Percentiles rank a stretch among this genome's conserved stretches.
These are phyloP conservation scores for Allophyes oxyacanthae DNA, from an alignment of 2,888 invertebrate species.

Conservation along the genomic window DNA sequence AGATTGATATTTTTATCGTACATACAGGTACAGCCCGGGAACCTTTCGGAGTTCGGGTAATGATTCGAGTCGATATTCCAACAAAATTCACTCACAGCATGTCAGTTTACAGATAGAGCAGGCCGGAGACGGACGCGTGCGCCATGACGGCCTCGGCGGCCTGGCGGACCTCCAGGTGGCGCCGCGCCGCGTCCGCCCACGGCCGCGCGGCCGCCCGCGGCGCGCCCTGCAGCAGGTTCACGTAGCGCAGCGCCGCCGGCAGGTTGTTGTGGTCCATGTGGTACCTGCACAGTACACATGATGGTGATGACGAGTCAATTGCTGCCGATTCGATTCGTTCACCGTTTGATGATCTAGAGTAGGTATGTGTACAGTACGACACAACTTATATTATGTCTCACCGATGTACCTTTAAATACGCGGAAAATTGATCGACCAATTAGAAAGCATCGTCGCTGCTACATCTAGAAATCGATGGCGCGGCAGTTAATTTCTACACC, in stretches of 20 bases:
- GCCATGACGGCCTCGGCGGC: conserved; percentile 97
- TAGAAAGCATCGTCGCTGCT: no score
- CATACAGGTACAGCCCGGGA: no score
- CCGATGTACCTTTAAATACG: no score
- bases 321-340: no score
- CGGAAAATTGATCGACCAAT: no score
- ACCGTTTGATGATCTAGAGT: no score
- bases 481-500: no score
- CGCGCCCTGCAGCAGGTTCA: conserved; percentile 97
- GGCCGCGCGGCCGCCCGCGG: conserved; percentile 94
- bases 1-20: neutral
- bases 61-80: neutral
- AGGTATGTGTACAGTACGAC: no score
- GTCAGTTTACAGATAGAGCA: conserved; percentile 75
- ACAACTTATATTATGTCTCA: no score
- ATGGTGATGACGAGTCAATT: no score
- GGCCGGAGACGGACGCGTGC: conserved; percentile 95
- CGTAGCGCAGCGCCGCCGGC: conserved; percentile 95
- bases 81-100: neutral
- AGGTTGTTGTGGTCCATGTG: conserved; percentile 97
- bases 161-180: conserved; percentile 96
- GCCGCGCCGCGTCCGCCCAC: conserved; percentile 96
- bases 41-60: no score
- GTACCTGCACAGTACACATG: conserved; percentile 89
- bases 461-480: no score